Percentiles rank a stretch among this genome's conserved stretches.
Evolutionary conservation across 2,888 invertebrate genomes (phyloP).

Genomic region (Drosophila pseudotalamancana): DNA sequence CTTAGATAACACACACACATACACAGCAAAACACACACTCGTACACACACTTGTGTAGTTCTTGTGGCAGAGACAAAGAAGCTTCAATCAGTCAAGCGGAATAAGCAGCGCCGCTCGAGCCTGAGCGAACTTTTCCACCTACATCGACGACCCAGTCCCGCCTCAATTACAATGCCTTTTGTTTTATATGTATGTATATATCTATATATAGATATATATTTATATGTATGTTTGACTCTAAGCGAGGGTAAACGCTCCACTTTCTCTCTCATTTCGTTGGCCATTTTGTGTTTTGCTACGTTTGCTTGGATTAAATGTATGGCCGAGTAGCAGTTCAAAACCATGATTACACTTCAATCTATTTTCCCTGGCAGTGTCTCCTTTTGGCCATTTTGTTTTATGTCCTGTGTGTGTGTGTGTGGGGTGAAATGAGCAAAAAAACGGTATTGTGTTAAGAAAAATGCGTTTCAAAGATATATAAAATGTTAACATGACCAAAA

Average conservation of each 20-base stretch:
- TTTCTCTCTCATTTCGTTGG: constrained; percentile 68
- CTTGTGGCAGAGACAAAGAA: constrained; percentile 71
- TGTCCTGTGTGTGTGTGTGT: constrained; percentile 39
- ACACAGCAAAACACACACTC: constrained; percentile 15
- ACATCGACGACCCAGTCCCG: neutral
- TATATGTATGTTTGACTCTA: neutral
- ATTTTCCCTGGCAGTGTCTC: constrained; percentile 60
- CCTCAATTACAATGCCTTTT: constrained; percentile 75
- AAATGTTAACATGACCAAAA: constrained; percentile 75
- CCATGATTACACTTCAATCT: constrained; percentile 80
- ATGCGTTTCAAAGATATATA: constrained; percentile 80
- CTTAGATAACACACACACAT: constrained; percentile 72
- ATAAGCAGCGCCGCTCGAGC: constrained; percentile 76
- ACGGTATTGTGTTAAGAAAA: constrained; percentile 66
- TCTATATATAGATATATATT: neutral
- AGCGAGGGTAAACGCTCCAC: constrained; percentile 55
- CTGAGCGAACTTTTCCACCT: constrained; percentile 50
- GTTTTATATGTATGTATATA: constrained; percentile 57
- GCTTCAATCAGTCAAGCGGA: constrained; percentile 78
- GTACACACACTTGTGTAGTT: constrained; percentile 9
- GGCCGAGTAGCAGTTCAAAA: constrained; percentile 78
- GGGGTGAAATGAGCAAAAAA: constrained; percentile 40
- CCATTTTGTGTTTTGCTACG: constrained; percentile 73
- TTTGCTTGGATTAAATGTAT: constrained; percentile 77
- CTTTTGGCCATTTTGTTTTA: constrained; percentile 74